Evolutionary conservation across 2,888 invertebrate species (phyloP).

Genomic region (Criorhina ranunculi): DNA sequence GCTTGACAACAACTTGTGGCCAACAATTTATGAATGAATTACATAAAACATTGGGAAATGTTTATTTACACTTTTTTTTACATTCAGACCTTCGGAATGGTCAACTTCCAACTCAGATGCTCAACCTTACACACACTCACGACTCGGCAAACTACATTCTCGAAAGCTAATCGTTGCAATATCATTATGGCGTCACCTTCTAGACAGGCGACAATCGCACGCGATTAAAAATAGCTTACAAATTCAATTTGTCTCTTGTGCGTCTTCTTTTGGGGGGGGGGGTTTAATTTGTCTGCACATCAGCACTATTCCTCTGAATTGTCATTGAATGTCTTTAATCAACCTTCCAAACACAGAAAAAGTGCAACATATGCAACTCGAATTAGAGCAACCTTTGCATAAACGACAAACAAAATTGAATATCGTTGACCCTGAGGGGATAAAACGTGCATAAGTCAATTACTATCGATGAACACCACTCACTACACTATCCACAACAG

Average conservation of each 20-base stretch:
- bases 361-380: not conserved
- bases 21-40: constrained; percentile 41
- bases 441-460: constrained; percentile 62
- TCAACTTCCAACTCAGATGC: not conserved
- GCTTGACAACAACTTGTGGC: constrained; percentile 8
- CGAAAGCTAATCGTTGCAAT: not conserved
- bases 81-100: not conserved
- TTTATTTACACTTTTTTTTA: constrained; percentile 16
- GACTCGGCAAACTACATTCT: not conserved
- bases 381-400: constrained; percentile 43
- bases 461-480: constrained; percentile 21
- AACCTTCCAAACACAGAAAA: constrained; percentile 1
- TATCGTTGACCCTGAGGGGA: constrained; percentile 49
- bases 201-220: constrained; percentile 27
- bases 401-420: constrained; percentile 26
- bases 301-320: constrained; percentile 3
- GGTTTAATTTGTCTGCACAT: not conserved
- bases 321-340: constrained; percentile 18
- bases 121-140: not conserved
- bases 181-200: not conserved
- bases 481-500: constrained; percentile 17
- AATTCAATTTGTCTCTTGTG: constrained; percentile 17
- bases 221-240: constrained; percentile 62
- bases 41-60: constrained; percentile 12
- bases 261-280: constrained; percentile 1